These are phyloP conservation scores for Choristoneura rosaceana DNA, from an alignment of 2,888 invertebrate species.

Conservation along the genomic window DNA sequence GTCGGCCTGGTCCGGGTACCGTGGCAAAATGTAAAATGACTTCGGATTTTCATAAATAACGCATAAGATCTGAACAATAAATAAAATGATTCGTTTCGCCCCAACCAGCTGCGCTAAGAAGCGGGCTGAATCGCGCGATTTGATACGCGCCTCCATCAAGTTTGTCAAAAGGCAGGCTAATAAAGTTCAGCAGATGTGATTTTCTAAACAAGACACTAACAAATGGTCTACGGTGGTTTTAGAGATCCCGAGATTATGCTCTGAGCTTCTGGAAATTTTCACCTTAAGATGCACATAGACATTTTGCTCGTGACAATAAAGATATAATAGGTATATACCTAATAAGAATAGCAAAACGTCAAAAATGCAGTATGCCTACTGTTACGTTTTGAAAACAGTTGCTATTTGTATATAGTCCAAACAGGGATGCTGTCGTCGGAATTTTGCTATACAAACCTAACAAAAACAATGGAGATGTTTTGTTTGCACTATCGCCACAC, in stretches of 20 bases:
- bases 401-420: constrained; percentile 63
- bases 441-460: constrained; percentile 62
- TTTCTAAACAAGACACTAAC: constrained; percentile 82
- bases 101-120: constrained; percentile 83
- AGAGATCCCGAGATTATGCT: constrained; percentile 37
- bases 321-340: background rate
- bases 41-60: constrained; percentile 81
- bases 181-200: constrained; percentile 84
- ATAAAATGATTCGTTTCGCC: constrained; percentile 80
- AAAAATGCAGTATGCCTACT: background rate
- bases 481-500: constrained; percentile 77
- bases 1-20: constrained; percentile 60
- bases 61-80: constrained; percentile 80
- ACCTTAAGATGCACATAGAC: background rate
- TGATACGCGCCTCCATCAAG: constrained; percentile 84
- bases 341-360: background rate
- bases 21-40: constrained; percentile 63
- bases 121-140: constrained; percentile 78
- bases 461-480: constrained; percentile 69
- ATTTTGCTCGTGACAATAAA: background rate
- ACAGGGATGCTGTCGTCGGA: constrained; percentile 62
- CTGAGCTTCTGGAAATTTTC: background rate
- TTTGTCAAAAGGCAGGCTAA: constrained; percentile 81
- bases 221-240: constrained; percentile 72
- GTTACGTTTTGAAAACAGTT: background rate